phyloP scores from a whole-genome alignment of 1,140 invertebrate species.

The Trichonephila clavata region DNA sequence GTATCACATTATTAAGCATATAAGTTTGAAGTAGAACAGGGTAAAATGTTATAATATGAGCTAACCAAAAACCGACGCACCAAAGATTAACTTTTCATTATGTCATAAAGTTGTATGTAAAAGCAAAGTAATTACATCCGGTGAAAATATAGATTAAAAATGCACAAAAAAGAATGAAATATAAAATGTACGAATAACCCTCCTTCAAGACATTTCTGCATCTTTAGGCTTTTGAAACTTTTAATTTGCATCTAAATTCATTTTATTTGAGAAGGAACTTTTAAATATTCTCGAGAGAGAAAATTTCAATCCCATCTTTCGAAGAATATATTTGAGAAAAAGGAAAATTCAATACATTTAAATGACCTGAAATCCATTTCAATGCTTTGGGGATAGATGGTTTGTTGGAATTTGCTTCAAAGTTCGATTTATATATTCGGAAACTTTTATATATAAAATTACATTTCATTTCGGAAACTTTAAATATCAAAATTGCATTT shows the following conservation, averaged over 20 bases:
- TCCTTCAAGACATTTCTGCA: neutral
- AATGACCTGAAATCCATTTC: neutral
- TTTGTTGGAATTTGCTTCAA: no score
- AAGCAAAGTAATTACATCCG: neutral
- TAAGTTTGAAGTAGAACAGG: no score
- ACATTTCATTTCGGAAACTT: no score
- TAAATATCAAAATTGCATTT: no score
- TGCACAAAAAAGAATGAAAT: neutral
- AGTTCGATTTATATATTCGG: no score
- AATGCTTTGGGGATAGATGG: neutral
- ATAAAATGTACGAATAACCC: neutral
- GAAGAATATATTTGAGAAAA: neutral
- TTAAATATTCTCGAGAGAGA: neutral
- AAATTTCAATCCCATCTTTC: neutral
- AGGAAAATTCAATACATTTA: conserved; percentile 14
- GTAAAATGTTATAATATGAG: no score
- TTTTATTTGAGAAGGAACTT: conserved; percentile 6
- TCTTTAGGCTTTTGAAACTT: neutral
- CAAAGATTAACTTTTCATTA: no score
- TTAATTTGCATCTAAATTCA: conserved; percentile 39
- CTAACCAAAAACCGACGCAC: no score
- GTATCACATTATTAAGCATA: no score
- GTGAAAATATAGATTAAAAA: neutral
- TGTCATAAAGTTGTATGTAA: no score
- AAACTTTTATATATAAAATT: no score